A percentile compares a stretch with the other conserved stretches of the same genome.
Conservation (phyloP, 2,113 vertebrate genomes). For the Mastomys coucha region DNA sequence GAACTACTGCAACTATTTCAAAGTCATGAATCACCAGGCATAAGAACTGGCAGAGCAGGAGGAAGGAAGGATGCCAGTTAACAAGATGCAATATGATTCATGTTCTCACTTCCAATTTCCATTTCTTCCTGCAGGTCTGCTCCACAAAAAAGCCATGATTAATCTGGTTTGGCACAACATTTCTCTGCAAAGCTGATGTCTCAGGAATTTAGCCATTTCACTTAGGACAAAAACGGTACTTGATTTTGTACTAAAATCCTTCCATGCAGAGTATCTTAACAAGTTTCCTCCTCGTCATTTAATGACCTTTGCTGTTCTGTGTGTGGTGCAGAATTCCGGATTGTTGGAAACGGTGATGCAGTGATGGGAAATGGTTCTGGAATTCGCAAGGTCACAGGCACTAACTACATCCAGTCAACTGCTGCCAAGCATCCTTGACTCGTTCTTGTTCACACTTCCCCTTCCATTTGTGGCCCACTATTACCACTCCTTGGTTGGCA, state of each 20-base stretch:
- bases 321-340: background rate
- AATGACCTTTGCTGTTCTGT: background rate
- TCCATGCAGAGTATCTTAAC: background rate
- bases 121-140: conserved; percentile 7
- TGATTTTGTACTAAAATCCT: conserved; percentile 3
- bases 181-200: background rate
- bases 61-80: background rate
- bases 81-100: conserved; percentile 36
- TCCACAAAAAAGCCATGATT: background rate
- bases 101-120: background rate
- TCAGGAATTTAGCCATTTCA: background rate
- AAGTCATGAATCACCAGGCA: conserved; percentile 5
- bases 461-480: background rate
- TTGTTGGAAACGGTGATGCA: background rate
- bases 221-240: background rate
- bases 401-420: background rate
- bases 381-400: background rate
- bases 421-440: background rate
- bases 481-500: background rate
- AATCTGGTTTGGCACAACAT: background rate
- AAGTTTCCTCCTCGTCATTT: background rate
- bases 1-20: background rate
- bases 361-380: background rate
- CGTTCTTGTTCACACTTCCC: too few species aligned
- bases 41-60: background rate